Percentiles rank a stretch among this genome's conserved stretches.
These are phyloP conservation scores for Ploceus nigricollis DNA, from an alignment of 2,113 vertebrate genomes.

Conservation along the genomic window DNA sequence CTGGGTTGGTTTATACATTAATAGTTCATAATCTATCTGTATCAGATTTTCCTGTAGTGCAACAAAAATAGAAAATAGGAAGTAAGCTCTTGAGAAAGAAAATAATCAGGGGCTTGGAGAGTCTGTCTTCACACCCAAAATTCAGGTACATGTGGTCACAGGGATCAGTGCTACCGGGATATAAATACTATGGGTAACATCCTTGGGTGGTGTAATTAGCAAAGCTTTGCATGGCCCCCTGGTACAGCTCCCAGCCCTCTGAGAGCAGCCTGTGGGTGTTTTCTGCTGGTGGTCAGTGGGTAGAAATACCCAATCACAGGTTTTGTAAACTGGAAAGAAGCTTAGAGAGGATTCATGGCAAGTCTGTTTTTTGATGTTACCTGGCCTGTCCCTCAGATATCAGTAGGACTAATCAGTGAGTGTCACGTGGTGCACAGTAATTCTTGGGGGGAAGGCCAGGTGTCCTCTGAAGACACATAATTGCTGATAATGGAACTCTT, in stretches of 20 bases:
- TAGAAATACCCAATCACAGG: rapidly evolving
- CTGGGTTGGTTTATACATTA: neutral
- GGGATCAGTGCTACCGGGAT: neutral
- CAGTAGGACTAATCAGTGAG: neutral
- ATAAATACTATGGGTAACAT: neutral
- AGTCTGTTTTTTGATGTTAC: neutral
- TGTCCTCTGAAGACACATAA: neutral
- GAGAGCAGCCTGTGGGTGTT: neutral
- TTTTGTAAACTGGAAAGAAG: neutral
- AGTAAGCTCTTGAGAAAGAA: neutral
- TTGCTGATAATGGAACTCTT: neutral
- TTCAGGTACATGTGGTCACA: neutral
- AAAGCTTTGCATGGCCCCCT: neutral
- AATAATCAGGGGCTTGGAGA: neutral
- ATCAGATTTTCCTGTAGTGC: neutral
- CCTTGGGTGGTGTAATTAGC: neutral
- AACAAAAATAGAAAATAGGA: neutral
- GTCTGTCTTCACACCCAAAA: neutral
- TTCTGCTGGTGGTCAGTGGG: neutral
- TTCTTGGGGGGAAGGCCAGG: neutral
- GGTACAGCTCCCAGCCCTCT: neutral
- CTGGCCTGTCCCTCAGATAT: neutral
- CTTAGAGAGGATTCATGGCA: neutral
- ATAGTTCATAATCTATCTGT: neutral
- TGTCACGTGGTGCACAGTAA: neutral